Conservation (phyloP, 2,113 vertebrate genomes). For the Gulo gulo region DNA sequence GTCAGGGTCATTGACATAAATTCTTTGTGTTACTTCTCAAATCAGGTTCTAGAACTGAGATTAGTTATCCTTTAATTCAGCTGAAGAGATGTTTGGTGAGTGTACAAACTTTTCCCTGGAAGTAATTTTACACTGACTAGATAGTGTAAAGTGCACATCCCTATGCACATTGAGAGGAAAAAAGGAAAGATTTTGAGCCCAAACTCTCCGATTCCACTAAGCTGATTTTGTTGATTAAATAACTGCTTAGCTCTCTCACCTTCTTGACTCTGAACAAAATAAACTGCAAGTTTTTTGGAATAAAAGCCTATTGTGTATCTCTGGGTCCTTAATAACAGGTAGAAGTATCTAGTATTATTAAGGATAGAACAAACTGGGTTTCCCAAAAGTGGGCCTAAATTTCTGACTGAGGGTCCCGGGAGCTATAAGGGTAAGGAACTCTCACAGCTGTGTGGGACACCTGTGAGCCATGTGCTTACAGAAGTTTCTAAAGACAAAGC, state of each 20-base stretch:
- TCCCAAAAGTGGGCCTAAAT: background rate
- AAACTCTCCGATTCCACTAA: slow-evolving; percentile 9
- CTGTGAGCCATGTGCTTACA: background rate
- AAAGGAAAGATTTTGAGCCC: background rate
- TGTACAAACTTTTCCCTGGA: background rate
- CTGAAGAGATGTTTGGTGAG: background rate
- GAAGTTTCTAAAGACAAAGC: slow-evolving; percentile 1
- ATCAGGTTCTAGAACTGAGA: background rate
- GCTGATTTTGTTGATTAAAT: slow-evolving; percentile 33
- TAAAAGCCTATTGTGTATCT: background rate
- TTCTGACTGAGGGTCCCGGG: background rate
- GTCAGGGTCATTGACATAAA: background rate
- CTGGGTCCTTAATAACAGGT: background rate
- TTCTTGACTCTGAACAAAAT: slow-evolving; percentile 17
- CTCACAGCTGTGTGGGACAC: background rate
- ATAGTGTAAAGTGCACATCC: background rate
- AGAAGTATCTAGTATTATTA: background rate
- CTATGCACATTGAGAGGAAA: background rate
- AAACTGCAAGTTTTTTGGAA: background rate
- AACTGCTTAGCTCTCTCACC: background rate
- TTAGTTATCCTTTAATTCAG: background rate
- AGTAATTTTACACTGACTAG: background rate
- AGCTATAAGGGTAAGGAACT: background rate
- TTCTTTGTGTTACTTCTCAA: slow-evolving; percentile 15
- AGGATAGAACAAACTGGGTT: background rate